These are phyloP conservation scores for Allobates femoralis DNA, from an alignment of 2,797 vertebrate species.

Conservation along the genomic window DNA sequence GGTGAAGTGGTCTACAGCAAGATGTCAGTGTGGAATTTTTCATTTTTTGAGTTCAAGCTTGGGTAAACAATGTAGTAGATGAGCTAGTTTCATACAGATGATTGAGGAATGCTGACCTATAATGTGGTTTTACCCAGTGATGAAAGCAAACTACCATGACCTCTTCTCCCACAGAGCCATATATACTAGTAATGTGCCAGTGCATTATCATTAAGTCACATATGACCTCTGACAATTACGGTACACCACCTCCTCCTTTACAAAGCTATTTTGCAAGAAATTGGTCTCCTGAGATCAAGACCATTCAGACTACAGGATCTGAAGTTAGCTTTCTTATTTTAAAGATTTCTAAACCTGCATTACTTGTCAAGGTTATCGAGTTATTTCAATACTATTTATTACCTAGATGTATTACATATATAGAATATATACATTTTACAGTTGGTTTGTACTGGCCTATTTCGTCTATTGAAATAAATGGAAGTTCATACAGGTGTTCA, in stretches of 20 bases:
- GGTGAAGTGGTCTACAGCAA: conserved; percentile 12
- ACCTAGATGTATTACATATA: too few species aligned
- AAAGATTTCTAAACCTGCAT: not conserved
- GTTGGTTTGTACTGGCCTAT: not conserved
- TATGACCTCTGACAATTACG: conserved; percentile 10
- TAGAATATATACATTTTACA: too few species aligned
- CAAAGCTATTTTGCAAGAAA: conserved; percentile 10
- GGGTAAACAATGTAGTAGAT: conserved; percentile 35
- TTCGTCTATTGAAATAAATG: not conserved
- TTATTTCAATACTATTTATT: not conserved
- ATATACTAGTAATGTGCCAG: conserved; percentile 30
- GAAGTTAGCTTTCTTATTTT: not conserved
- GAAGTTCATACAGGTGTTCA: not conserved
- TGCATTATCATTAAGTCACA: conserved; percentile 12
- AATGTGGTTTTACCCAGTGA: conserved; percentile 44
- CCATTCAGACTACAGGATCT: conserved; percentile 6
- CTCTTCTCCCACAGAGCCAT: conserved; percentile 49
- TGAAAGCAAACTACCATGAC: conserved; percentile 51
- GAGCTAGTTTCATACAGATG: conserved; percentile 38
- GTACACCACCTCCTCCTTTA: not conserved
- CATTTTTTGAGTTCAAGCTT: conserved; percentile 42
- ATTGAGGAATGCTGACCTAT: conserved; percentile 58
- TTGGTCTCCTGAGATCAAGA: not conserved
- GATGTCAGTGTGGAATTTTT: conserved; percentile 56
- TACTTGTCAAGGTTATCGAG: not conserved